A percentile compares a stretch with the other conserved stretches of the same genome.
Conservation (phyloP, 2,113 vertebrate species). For the Chelonoidis abingdonii region DNA sequence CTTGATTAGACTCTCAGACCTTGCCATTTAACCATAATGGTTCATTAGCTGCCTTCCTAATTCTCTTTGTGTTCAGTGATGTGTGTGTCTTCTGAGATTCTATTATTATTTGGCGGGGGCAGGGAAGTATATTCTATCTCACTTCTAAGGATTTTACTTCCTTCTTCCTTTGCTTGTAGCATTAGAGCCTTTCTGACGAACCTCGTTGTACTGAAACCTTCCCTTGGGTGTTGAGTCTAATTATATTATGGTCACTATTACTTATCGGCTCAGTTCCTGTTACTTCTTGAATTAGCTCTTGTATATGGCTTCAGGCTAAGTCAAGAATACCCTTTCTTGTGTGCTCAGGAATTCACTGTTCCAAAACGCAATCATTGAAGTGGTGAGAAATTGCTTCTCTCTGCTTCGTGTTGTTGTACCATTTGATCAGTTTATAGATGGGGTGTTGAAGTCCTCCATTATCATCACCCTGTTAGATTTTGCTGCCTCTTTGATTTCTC, state of each 20-base stretch:
- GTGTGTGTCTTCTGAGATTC: background rate
- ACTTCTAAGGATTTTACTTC: background rate
- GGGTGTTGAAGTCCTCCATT: background rate
- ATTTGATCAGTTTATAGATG: background rate
- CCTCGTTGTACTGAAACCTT: background rate
- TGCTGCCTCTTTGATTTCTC: background rate
- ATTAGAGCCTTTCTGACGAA: background rate
- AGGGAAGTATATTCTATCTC: background rate
- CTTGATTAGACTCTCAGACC: constrained; percentile 15
- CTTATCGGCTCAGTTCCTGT: background rate
- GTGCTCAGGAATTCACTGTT: constrained; percentile 35
- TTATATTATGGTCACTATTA: background rate
- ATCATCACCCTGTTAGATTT: constrained; percentile 32
- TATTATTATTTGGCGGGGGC: background rate
- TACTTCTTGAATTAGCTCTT: background rate
- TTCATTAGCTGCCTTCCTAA: constrained; percentile 12
- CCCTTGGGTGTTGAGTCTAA: background rate
- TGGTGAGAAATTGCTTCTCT: constrained; percentile 19
- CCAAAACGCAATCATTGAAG: constrained; percentile 22
- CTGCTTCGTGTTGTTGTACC: background rate
- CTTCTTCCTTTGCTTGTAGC: background rate
- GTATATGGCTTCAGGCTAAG: background rate
- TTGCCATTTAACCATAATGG: background rate
- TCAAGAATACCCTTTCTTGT: constrained; percentile 43
- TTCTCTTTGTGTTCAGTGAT: background rate